Conservation (phyloP, 2,888 invertebrate species). For the Drosophila sordidapex region DNA sequence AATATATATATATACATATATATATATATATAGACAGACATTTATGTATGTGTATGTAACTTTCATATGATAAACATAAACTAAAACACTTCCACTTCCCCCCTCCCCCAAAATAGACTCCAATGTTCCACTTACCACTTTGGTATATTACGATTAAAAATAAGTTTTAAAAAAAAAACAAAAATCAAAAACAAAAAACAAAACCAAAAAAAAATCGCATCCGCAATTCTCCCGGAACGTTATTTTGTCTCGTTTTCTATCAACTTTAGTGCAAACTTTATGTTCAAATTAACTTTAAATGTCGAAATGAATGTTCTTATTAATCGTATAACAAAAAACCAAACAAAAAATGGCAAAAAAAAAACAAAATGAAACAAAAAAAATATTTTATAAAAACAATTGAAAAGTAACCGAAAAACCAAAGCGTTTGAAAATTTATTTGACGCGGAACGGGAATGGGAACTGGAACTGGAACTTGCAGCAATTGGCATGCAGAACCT, state of each 20-base stretch:
- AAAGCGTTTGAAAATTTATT: constrained; percentile 10
- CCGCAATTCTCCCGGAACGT: constrained; percentile 33
- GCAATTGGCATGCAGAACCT: background rate
- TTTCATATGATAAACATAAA: constrained; percentile 45
- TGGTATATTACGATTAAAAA: constrained; percentile 46
- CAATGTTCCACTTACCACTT: constrained; percentile 69
- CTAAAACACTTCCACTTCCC: constrained; percentile 15
- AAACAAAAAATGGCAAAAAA: constrained; percentile 15
- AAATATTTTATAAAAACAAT: constrained; percentile 73
- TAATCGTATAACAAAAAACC: constrained; percentile 59
- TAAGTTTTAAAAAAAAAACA: constrained; percentile 10
- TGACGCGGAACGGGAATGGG: background rate
- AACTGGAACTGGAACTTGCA: background rate
- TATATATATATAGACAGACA: constrained; percentile 30
- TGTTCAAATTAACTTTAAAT: constrained; percentile 79
- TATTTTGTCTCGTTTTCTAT: constrained; percentile 59
- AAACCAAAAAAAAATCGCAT: background rate
- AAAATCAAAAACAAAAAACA: no score
- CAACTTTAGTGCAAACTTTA: constrained; percentile 77
- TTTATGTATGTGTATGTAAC: constrained; percentile 54
- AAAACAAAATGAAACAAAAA: constrained; percentile 50
- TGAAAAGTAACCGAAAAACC: constrained; percentile 51
- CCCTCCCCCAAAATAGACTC: constrained; percentile 60
- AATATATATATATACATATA: background rate
- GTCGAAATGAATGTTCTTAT: constrained; percentile 80